Evolutionary conservation across 2,797 vertebrate species (phyloP).

Genomic region (Darevskia nairensis): DNA sequence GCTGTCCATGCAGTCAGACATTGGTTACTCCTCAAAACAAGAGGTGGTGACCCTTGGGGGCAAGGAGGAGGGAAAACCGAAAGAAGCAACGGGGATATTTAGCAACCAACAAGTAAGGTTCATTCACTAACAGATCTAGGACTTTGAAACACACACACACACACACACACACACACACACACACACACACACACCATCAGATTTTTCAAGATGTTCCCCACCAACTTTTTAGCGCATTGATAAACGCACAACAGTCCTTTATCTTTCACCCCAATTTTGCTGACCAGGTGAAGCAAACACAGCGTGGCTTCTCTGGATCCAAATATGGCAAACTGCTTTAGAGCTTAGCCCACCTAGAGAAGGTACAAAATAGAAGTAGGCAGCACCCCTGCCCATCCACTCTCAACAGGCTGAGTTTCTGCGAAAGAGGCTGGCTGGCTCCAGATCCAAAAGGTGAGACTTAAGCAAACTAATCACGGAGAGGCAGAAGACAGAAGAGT

Average conservation of each 20-base stretch:
- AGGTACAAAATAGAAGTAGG: not conserved
- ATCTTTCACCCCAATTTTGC: not conserved
- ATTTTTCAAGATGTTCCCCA: not conserved
- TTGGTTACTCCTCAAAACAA: not conserved
- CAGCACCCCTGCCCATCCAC: not conserved
- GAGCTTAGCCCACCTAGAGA: conserved; percentile 21
- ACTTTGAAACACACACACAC: not conserved
- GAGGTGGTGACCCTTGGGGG: not conserved
- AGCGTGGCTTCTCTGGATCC: not conserved
- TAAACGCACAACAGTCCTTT: not conserved
- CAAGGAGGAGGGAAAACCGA: too few species aligned
- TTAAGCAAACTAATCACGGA: not conserved
- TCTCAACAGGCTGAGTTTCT: not conserved
- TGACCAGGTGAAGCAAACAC: not conserved
- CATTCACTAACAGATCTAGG: not conserved
- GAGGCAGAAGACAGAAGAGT: not conserved
- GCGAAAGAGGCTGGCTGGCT: conserved; percentile 36
- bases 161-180: too few species aligned
- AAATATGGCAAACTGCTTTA: not conserved
- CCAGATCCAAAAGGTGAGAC: not conserved
- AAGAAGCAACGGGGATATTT: not conserved
- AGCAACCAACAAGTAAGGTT: not conserved
- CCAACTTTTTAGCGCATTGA: not conserved
- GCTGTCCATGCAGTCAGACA: not conserved
- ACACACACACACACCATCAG: too few species aligned